Base-by-base conservation (phyloP, 1,140 invertebrate genomes). In the Drosophila busckii region DNA sequence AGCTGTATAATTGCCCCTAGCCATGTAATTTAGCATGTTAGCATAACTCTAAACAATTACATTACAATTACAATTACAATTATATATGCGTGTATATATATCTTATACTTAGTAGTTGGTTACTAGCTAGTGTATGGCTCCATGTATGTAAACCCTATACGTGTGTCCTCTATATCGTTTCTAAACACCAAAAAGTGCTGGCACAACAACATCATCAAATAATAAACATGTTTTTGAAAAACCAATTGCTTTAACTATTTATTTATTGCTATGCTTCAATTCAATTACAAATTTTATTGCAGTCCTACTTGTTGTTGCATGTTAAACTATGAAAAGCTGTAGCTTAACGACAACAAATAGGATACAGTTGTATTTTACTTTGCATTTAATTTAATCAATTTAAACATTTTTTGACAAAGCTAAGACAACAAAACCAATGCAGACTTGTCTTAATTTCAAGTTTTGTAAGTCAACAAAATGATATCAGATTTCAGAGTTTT, bases 161-260 rank as follows among this genome's bases (percentile, higher is more conserved):
- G 70, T 76, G 71, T 69, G n/a, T n/a, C n/a, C 58, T 60, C 45
- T 69, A 67, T 67, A 80, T 66, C 48, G 73, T 78, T 80, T 78
- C 32, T 63, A 73, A 49, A 54, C 73, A 78, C 71, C 71, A 78
- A 78, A 80, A 78, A 78, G 73, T 78, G 71, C 71, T 78, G 71
- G 71, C 71, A 78, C 73, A 78, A 78, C 73, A 78, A 75, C 48
- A 75, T 52, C 48, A 78, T 60, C 41, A 44, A 78, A 78, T 80
- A 80, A 76, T 61, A 61, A 61, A 61, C n/a, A 80, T 48, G 55
- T 80, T 71, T 56, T 67, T 78, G 59, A 80, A 71, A 78, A 78
- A 65, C 54, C 54, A 50, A 38, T 32, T 1, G 2, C 15, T n/a
- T 5, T 15, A 10, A 19, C 35, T 41, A 41, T 41, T 29, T 22